Conservation (phyloP, 2,113 vertebrate genomes). For the Puntigrus tetrazona region DNA sequence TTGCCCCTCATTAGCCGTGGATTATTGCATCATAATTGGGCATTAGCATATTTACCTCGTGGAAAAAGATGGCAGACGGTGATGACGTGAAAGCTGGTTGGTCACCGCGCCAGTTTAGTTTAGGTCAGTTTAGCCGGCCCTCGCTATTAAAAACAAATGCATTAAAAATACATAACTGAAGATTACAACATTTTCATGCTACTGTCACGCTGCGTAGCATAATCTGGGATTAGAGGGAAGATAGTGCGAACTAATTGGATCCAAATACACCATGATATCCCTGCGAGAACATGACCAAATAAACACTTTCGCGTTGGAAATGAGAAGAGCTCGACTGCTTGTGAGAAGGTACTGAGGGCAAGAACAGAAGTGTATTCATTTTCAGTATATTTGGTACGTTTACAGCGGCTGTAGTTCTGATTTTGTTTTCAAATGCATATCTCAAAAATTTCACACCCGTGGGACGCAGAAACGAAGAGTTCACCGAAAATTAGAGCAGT, state of each 20-base stretch:
- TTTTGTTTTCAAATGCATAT: background rate
- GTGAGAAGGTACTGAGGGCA: background rate
- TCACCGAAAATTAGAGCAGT: too few relatives aligned
- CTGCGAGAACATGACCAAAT: conserved; percentile 17
- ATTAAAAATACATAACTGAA: conserved; percentile 25
- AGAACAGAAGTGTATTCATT: background rate
- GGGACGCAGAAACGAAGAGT: too few relatives aligned
- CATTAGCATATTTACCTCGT: conserved; percentile 49
- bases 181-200: conserved; percentile 18
- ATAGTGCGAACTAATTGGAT: conserved; percentile 27
- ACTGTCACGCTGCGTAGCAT: conserved; percentile 22
- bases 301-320: background rate
- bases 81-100: conserved; percentile 11
- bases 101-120: too few relatives aligned
- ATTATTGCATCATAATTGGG: conserved; percentile 37
- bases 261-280: conserved; percentile 22
- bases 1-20: conserved; percentile 29
- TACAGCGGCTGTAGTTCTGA: background rate
- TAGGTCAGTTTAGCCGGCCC: conserved; percentile 8
- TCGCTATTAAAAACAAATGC: conserved; percentile 10
- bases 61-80: conserved; percentile 19
- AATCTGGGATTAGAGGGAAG: conserved; percentile 16
- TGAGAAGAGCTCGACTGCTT: background rate
- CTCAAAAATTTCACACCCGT: too few relatives aligned
- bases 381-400: background rate